phyloP scores from a whole-genome alignment of 2,797 vertebrate genomes.

The Arremon aurantiirostris region DNA sequence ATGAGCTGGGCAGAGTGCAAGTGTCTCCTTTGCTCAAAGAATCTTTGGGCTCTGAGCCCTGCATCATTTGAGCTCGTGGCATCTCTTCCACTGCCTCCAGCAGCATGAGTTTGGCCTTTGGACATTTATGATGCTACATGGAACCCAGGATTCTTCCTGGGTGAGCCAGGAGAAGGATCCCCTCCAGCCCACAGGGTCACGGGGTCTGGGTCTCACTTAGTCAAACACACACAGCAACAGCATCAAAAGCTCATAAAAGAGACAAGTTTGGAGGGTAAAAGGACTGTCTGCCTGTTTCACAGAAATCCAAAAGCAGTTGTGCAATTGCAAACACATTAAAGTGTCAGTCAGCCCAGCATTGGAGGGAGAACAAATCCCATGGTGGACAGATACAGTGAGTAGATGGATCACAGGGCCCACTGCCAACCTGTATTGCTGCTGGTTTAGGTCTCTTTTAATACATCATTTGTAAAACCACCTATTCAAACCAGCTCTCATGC shows the following conservation, averaged over 20 bases:
- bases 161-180: background rate
- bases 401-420: background rate
- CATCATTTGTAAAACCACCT: background rate
- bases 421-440: background rate
- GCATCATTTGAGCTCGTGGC: background rate
- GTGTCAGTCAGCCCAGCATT: slow-evolving; percentile 1
- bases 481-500: background rate
- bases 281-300: background rate
- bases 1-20: background rate
- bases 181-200: background rate
- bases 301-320: slow-evolving; percentile 32
- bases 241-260: background rate
- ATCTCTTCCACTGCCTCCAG: background rate
- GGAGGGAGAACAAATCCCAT: background rate
- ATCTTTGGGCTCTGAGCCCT: background rate
- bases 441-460: background rate
- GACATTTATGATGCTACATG: background rate
- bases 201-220: background rate
- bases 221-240: background rate
- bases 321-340: slow-evolving; percentile 26
- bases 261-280: background rate
- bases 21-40: background rate
- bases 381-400: background rate
- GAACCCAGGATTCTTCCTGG: background rate
- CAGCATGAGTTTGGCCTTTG: background rate